Percentiles rank a stretch among this genome's conserved stretches.
Evolutionary conservation across 2,888 invertebrate genomes (phyloP).

Genomic region (Cantharis rustica): DNA sequence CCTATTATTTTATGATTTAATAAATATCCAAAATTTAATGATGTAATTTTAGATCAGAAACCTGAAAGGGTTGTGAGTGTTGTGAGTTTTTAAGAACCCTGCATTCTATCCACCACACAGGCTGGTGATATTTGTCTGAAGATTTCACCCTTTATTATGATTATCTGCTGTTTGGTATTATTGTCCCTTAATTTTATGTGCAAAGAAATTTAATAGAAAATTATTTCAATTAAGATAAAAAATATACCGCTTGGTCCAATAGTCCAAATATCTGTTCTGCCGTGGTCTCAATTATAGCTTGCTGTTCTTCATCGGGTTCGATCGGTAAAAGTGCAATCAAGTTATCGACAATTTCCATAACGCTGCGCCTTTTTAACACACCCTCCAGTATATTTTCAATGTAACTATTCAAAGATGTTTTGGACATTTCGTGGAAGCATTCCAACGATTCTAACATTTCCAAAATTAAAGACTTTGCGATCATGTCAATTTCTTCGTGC

Average conservation of each 20-base stretch:
- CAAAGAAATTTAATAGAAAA: too few species aligned
- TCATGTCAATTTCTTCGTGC: constrained; percentile 37
- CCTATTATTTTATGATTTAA: not conserved
- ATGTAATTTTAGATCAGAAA: too few species aligned
- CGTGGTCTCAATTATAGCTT: constrained; percentile 40
- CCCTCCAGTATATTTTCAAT: constrained; percentile 39
- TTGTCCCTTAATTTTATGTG: too few species aligned
- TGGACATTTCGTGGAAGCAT: constrained; percentile 25
- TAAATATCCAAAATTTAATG: too few species aligned
- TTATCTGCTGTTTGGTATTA: too few species aligned
- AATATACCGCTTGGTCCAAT: constrained; percentile 40
- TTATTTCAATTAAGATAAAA: not conserved
- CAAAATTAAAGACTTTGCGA: constrained; percentile 40
- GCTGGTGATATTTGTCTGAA: too few species aligned
- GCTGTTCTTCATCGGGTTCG: constrained; percentile 41
- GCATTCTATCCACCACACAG: too few species aligned
- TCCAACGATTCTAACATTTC: constrained; percentile 42
- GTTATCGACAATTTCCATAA: constrained; percentile 43
- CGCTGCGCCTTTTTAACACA: constrained; percentile 39
- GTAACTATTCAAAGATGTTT: constrained; percentile 36
- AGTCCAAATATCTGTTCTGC: constrained; percentile 46
- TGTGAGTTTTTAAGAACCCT: too few species aligned
- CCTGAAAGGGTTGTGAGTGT: too few species aligned
- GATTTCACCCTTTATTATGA: too few species aligned
- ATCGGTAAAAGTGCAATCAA: constrained; percentile 43